These are phyloP conservation scores for Drosophila ambigua DNA, from an alignment of 1,140 invertebrate species.

Conservation along the genomic window DNA sequence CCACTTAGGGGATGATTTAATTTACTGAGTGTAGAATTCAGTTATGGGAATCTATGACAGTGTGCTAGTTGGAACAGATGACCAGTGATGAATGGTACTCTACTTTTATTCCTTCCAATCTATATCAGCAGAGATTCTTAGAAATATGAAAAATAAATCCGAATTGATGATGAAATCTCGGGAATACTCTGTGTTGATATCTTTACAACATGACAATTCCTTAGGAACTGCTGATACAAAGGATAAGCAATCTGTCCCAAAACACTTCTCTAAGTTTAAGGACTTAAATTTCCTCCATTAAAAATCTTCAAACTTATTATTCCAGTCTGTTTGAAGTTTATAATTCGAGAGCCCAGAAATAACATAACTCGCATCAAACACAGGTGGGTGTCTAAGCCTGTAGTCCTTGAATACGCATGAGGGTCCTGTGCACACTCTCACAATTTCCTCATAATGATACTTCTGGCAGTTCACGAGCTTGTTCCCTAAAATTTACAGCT, in stretches of 20 bases:
- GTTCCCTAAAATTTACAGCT: slow-evolving; percentile 70
- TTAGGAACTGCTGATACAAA: too few species aligned
- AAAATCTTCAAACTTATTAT: slow-evolving; percentile 6
- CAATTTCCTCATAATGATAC: slow-evolving; percentile 28
- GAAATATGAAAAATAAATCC: too few species aligned
- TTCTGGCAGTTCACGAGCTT: slow-evolving; percentile 18
- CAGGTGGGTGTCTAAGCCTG: neutral
- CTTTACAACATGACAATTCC: too few species aligned
- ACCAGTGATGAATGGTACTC: too few species aligned
- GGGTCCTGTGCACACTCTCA: slow-evolving; percentile 6
- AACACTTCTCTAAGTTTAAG: too few species aligned
- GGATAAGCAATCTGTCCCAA: too few species aligned
- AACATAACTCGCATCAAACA: slow-evolving; percentile 26
- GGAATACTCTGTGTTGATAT: too few species aligned
- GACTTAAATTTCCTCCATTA: slow-evolving; percentile 11
- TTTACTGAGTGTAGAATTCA: neutral
- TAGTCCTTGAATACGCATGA: slow-evolving; percentile 29
- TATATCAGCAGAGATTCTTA: too few species aligned
- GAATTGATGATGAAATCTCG: too few species aligned
- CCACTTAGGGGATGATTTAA: slow-evolving; percentile 13
- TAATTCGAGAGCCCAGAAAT: slow-evolving; percentile 3
- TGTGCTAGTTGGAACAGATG: neutral
- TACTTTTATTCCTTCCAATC: too few species aligned
- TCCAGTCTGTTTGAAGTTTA: slow-evolving; percentile 10
- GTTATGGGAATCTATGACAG: slow-evolving; percentile 8